A percentile compares a stretch with the other conserved stretches of the same genome.
phyloP scores from a whole-genome alignment of 1,140 invertebrate genomes.

The Eulimnadia texana region DNA sequence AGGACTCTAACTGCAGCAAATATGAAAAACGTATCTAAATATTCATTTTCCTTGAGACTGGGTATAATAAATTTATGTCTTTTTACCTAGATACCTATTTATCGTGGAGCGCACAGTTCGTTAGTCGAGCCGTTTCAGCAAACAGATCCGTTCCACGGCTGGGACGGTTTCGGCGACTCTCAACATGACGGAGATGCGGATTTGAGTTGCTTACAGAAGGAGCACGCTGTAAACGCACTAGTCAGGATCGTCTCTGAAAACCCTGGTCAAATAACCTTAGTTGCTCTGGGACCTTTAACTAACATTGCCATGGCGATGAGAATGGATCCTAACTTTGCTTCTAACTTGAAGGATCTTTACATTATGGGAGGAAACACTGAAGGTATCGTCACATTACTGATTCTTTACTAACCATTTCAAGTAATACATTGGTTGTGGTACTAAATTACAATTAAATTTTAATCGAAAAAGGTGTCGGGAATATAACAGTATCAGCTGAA shows the following conservation, averaged over 20 bases:
- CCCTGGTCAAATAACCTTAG: conserved; percentile 33
- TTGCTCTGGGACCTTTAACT: conserved; percentile 43
- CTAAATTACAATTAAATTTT: too few species aligned
- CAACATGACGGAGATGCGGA: conserved; percentile 14
- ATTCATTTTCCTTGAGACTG: neutral
- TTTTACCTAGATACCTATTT: conserved; percentile 43
- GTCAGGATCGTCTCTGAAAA: conserved; percentile 28
- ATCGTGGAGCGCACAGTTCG: conserved; percentile 37
- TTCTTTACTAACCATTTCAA: neutral
- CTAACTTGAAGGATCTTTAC: conserved; percentile 34
- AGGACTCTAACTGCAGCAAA: conserved; percentile 18
- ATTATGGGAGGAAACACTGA: conserved; percentile 44
- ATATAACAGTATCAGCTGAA: conserved; percentile 37
- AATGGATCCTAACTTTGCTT: conserved; percentile 36
- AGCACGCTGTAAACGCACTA: conserved; percentile 25
- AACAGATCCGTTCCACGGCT: conserved; percentile 23
- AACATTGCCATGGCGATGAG: conserved; percentile 42
- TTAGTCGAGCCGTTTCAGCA: conserved; percentile 30
- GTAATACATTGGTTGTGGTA: too few species aligned
- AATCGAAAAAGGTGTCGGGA: conserved; percentile 36
- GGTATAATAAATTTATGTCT: neutral
- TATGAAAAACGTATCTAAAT: conserved; percentile 16
- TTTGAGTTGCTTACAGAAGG: conserved; percentile 16
- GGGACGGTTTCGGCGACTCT: conserved; percentile 26
- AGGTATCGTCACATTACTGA: too few species aligned